These are phyloP conservation scores for Caenorhabditis sp. DNA, from an alignment of 2,888 invertebrate species.

Conservation along the genomic window DNA sequence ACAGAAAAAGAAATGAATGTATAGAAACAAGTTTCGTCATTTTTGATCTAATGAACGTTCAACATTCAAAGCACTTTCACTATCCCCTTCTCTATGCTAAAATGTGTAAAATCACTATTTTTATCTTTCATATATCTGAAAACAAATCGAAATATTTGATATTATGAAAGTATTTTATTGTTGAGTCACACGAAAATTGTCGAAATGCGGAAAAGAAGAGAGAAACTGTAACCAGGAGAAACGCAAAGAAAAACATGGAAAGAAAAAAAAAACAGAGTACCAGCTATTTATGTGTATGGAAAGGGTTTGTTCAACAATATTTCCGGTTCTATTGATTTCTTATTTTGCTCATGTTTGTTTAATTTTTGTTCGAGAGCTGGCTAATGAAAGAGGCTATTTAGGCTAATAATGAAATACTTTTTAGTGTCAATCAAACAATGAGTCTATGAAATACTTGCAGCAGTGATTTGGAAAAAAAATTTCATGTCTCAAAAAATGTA, in stretches of 20 bases:
- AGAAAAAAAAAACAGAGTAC: not conserved
- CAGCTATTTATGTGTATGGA: not conserved
- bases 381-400: too few relatives aligned
- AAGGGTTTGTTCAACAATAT: not conserved
- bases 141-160: not conserved
- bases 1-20: not conserved
- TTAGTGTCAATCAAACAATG: too few relatives aligned
- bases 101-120: not conserved
- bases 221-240: not conserved
- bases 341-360: not conserved
- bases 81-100: not conserved
- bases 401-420: too few relatives aligned
- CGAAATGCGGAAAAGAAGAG: not conserved
- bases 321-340: not conserved
- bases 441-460: too few relatives aligned
- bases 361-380: not conserved
- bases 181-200: too few relatives aligned
- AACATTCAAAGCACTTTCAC: not conserved
- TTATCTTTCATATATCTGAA: not conserved
- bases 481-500: too few relatives aligned
- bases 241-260: not conserved
- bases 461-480: too few relatives aligned
- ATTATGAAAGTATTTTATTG: too few relatives aligned
- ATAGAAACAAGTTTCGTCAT: not conserved
- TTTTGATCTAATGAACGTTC: not conserved